Percentiles rank a stretch among this genome's conserved stretches.
phyloP scores from a whole-genome alignment of 2,113 vertebrate genomes.

The Pterophyllum scalare region DNA sequence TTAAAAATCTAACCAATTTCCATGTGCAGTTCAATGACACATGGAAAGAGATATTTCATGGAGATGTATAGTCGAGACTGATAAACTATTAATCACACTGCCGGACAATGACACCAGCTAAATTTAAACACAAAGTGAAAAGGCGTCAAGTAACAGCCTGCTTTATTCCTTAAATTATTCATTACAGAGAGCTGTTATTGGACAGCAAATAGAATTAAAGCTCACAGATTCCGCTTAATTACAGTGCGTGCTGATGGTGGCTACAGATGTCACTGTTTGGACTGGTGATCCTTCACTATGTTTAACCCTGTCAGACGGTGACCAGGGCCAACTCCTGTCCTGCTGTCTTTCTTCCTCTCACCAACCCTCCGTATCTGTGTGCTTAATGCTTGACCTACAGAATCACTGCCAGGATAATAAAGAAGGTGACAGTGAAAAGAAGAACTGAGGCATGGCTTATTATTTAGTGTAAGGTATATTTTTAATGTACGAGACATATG shows the following conservation, averaged over 20 bases:
- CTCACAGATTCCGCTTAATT: constrained; percentile 64
- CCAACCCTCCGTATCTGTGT: neutral
- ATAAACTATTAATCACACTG: constrained; percentile 76
- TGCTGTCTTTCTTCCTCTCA: constrained; percentile 16
- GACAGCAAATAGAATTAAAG: constrained; percentile 69
- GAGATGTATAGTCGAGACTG: constrained; percentile 63
- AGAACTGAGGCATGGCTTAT: neutral
- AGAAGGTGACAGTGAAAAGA: constrained; percentile 14
- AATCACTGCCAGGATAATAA: constrained; percentile 52
- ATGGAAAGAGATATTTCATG: constrained; percentile 70
- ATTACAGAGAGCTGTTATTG: constrained; percentile 62
- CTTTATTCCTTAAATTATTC: constrained; percentile 69
- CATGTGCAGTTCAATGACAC: constrained; percentile 60
- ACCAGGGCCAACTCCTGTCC: constrained; percentile 10
- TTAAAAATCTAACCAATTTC: constrained; percentile 69
- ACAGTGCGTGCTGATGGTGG: constrained; percentile 52
- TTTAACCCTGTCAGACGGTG: constrained; percentile 64
- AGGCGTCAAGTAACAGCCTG: constrained; percentile 27
- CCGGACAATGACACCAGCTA: constrained; percentile 74
- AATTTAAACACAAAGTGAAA: constrained; percentile 74
- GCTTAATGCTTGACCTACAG: constrained; percentile 59
- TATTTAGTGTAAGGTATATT: neutral
- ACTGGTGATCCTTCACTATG: constrained; percentile 55
- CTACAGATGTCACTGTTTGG: constrained; percentile 78
- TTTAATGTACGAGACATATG: neutral